A percentile compares a stretch with the other conserved stretches of the same genome.
These are phyloP conservation scores for Ictalurus furcatus DNA, from an alignment of 2,113 vertebrate species.

Conservation along the genomic window DNA sequence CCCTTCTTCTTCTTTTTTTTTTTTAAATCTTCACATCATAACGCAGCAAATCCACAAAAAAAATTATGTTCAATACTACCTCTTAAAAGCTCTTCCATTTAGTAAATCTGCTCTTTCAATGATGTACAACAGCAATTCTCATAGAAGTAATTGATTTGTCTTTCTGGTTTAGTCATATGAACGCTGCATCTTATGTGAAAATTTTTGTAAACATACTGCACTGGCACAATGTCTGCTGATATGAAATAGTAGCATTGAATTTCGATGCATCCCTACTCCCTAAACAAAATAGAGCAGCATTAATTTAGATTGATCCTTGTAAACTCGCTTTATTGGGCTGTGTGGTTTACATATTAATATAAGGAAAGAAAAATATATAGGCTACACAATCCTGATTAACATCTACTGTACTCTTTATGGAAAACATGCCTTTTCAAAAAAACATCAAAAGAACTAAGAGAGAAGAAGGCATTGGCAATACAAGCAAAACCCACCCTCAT, in stretches of 20 bases:
- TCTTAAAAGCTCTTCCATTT: neutral
- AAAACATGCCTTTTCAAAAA: neutral
- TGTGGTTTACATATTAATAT: neutral
- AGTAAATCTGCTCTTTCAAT: neutral
- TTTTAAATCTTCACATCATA: neutral
- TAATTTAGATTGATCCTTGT: neutral
- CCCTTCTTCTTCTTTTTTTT: no score
- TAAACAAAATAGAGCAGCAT: neutral
- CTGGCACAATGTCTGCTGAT: neutral
- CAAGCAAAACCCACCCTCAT: neutral
- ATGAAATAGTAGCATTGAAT: neutral
- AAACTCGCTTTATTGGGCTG: neutral
- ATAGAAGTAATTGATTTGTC: neutral
- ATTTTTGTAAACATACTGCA: neutral
- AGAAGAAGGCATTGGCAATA: neutral
- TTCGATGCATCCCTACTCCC: neutral
- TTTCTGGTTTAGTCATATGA: neutral
- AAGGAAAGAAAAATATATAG: neutral
- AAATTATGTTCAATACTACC: neutral
- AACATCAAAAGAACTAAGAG: neutral
- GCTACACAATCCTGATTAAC: neutral
- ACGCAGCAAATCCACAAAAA: neutral
- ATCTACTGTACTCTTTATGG: no score
- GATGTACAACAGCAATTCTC: neutral
- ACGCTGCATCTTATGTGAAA: neutral